Conservation (phyloP, 2,888 invertebrate genomes). For the Noctua janthe region DNA sequence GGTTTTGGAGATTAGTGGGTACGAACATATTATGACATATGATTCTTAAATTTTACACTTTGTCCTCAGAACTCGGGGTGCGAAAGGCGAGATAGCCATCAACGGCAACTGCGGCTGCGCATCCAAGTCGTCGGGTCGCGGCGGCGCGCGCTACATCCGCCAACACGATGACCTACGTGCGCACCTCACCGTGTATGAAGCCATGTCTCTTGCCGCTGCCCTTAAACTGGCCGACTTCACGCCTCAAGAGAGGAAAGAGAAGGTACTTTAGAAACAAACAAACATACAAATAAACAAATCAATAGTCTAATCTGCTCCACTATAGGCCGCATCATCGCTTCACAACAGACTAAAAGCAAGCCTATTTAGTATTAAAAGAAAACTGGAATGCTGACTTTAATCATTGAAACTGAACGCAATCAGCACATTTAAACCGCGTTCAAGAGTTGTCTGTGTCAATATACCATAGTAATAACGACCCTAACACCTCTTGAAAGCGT, state of each 20-base stretch:
- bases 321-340: background rate
- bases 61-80: constrained; percentile 89
- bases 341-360: background rate
- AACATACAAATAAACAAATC: background rate
- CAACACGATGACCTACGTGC: constrained; percentile 95
- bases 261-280: constrained; percentile 87
- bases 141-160: constrained; percentile 95
- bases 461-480: too few species aligned
- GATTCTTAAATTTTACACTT: background rate
- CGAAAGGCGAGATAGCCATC: constrained; percentile 93
- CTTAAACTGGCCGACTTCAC: constrained; percentile 94
- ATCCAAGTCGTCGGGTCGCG: constrained; percentile 92
- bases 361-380: too few species aligned
- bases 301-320: background rate
- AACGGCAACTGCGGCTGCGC: constrained; percentile 91
- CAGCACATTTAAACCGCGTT: too few species aligned
- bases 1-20: background rate
- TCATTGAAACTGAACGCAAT: too few species aligned
- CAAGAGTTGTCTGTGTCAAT: too few species aligned
- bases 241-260: constrained; percentile 92
- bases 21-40: too few species aligned
- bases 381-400: too few species aligned
- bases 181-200: constrained; percentile 94
- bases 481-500: background rate
- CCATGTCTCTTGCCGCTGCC: constrained; percentile 95